Evolutionary conservation across 1,140 invertebrate species (phyloP).

Genomic region (Brachionus paranguensis): DNA sequence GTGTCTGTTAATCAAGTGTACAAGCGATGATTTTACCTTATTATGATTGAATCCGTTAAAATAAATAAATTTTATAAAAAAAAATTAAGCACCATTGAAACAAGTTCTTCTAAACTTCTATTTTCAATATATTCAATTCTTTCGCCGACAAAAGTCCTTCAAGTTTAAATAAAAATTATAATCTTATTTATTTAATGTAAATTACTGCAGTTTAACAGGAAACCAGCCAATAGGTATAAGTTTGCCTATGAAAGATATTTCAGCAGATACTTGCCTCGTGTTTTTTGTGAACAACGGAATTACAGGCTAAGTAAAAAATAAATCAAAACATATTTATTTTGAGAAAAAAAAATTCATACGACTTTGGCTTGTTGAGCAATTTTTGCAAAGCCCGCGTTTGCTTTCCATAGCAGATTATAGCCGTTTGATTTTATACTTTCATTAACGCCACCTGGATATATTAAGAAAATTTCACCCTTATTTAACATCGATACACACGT

Average conservation of each 20-base stretch:
- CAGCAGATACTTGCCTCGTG: neutral
- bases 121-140: neutral
- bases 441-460: conserved; percentile 76
- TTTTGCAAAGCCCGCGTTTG: neutral
- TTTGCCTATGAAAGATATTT: neutral
- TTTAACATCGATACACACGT: neutral
- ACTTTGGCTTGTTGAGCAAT: neutral
- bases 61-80: neutral
- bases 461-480: neutral
- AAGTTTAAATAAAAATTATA: neutral
- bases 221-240: neutral
- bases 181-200: neutral
- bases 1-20: neutral
- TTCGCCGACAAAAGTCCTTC: neutral
- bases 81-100: neutral
- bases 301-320: neutral
- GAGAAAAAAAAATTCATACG: neutral
- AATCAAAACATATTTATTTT: neutral
- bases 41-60: too few relatives aligned
- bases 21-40: neutral
- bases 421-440: conserved; percentile 76
- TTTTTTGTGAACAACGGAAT: neutral
- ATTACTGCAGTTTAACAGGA: neutral
- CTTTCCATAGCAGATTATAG: conserved; percentile 71
- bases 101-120: neutral